Percentiles rank a stretch among this genome's conserved stretches.
Conservation (phyloP, 2,113 vertebrate species). For the Xyrauchen texanus region DNA sequence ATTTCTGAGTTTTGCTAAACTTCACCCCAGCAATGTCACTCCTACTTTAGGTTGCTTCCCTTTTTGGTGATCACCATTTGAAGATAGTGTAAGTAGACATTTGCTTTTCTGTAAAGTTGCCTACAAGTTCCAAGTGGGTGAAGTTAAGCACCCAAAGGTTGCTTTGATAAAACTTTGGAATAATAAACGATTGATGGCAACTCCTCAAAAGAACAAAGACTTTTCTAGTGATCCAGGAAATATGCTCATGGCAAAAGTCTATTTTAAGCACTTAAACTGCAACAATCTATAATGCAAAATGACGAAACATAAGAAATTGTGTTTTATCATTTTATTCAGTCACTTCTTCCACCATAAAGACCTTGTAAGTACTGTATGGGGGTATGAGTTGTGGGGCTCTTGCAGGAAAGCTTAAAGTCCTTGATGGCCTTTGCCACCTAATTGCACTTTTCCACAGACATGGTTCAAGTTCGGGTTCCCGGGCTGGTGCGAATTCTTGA, state of each 20-base stretch:
- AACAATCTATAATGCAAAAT: background rate
- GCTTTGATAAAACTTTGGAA: constrained; percentile 2
- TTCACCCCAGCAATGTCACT: constrained; percentile 51
- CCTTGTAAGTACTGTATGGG: no score
- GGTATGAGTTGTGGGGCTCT: no score
- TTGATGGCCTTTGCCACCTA: no score
- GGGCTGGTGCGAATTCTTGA: no score
- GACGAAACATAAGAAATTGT: no score
- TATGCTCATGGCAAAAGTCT: background rate
- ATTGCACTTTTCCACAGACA: no score
- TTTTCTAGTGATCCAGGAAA: background rate
- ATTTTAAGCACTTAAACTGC: background rate
- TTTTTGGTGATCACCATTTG: background rate
- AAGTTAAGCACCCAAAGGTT: background rate
- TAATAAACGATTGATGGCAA: background rate
- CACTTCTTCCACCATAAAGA: no score
- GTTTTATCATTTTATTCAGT: no score
- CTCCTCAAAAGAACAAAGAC: background rate
- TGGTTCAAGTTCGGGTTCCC: no score
- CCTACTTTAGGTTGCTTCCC: constrained; percentile 7
- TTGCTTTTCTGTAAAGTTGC: constrained; percentile 3
- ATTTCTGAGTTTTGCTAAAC: constrained; percentile 63
- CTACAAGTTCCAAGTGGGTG: constrained; percentile 18
- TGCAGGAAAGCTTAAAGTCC: no score
- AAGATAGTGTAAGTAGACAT: constrained; percentile 30